Evolutionary conservation across 2,888 invertebrate genomes (phyloP).

Genomic region (Drosophila setosimentum): DNA sequence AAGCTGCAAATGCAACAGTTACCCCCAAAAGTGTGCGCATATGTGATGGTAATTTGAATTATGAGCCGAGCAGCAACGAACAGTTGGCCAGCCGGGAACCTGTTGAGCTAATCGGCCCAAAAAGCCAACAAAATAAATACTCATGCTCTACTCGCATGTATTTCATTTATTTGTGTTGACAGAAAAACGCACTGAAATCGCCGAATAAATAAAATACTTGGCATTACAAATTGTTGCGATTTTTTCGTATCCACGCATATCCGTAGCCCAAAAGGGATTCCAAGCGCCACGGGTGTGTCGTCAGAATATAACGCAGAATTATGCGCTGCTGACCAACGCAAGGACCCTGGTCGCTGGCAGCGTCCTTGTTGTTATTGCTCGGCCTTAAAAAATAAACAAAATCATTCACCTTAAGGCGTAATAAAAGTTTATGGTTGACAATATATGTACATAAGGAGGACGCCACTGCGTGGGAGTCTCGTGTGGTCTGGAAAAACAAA

Average conservation of each 20-base stretch:
- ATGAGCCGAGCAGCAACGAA: constrained; percentile 8
- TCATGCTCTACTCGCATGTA: constrained; percentile 37
- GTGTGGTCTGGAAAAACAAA: constrained; percentile 40
- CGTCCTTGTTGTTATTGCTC: constrained; percentile 37
- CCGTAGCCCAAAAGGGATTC: constrained; percentile 42
- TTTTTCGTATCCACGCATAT: constrained; percentile 21
- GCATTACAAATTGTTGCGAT: constrained; percentile 82
- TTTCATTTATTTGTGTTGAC: constrained; percentile 56
- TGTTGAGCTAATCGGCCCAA: constrained; percentile 70
- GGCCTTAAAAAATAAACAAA: constrained; percentile 79
- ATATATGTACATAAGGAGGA: constrained; percentile 52
- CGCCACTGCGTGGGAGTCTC: constrained; percentile 22
- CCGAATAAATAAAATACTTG: constrained; percentile 78
- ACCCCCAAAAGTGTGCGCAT: constrained; percentile 28
- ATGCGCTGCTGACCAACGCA: constrained; percentile 50
- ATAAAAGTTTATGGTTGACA: constrained; percentile 82
- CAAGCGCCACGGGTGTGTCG: constrained; percentile 50
- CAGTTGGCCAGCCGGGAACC: constrained; percentile 38
- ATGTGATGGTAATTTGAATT: constrained; percentile 44
- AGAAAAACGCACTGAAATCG: constrained; percentile 44
- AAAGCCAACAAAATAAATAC: constrained; percentile 38
- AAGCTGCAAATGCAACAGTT: constrained; percentile 49
- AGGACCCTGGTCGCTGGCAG: neutral
- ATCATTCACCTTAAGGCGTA: constrained; percentile 82
- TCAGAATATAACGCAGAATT: constrained; percentile 57